A percentile compares a stretch with the other conserved stretches of the same genome.
phyloP scores from a whole-genome alignment of 1,140 invertebrate genomes.

The Whitmania pigra region DNA sequence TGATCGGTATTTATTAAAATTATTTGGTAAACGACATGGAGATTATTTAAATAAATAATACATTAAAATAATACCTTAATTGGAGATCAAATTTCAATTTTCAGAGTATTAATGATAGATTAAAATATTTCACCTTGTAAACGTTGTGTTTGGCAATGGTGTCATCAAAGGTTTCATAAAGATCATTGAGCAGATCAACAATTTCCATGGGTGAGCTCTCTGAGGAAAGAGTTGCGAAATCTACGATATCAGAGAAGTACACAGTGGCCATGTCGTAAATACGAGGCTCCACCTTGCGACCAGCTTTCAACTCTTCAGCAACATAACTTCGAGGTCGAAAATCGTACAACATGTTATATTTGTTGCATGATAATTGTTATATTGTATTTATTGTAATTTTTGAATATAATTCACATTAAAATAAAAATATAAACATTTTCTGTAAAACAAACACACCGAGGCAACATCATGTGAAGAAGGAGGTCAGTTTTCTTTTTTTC shows the following conservation, averaged over 20 bases:
- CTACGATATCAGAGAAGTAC: constrained; percentile 93
- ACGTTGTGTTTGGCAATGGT: constrained; percentile 74
- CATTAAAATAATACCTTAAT: background rate
- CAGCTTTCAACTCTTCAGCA: constrained; percentile 22
- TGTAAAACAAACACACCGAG: constrained; percentile 48
- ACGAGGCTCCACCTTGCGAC: constrained; percentile 50
- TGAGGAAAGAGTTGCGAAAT: constrained; percentile 85
- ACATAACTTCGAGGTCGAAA: constrained; percentile 46
- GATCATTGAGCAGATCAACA: constrained; percentile 30
- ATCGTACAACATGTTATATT: too few relatives aligned
- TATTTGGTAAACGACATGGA: too few relatives aligned
- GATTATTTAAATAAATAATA: too few relatives aligned
- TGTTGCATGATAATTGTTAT: constrained; percentile 1
- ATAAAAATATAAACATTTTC: background rate
- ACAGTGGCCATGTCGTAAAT: constrained; percentile 62
- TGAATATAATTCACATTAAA: background rate
- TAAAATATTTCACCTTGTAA: constrained; percentile 52
- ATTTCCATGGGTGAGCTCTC: constrained; percentile 75
- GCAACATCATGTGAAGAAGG: constrained; percentile 69
- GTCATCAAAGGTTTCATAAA: constrained; percentile 75
- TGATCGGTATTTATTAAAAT: too few relatives aligned
- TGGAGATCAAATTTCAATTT: background rate
- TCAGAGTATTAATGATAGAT: background rate
- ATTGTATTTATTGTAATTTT: too few relatives aligned
- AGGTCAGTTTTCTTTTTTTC: constrained; percentile 80